phyloP scores from a whole-genome alignment of 2,888 invertebrate species.

The Isotomurus palustris region DNA sequence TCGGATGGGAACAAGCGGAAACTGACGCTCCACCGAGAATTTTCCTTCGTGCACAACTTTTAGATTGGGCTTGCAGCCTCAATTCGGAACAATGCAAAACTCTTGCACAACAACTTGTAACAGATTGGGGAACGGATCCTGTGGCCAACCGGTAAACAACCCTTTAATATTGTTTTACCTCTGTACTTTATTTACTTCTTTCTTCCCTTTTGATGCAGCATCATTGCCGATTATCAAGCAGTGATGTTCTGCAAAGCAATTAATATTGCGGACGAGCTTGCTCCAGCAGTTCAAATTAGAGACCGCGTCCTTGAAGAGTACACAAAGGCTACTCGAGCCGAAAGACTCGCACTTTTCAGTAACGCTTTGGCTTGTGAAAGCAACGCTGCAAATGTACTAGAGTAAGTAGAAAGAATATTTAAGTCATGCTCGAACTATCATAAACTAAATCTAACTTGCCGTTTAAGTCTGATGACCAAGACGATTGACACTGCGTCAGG shows the following conservation, averaged over 20 bases:
- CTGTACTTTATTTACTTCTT: too few species aligned
- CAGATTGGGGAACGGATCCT: too few species aligned
- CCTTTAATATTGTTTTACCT: too few species aligned
- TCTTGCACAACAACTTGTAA: too few species aligned
- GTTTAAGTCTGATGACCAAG: too few species aligned
- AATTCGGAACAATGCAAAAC: slow-evolving; percentile 9
- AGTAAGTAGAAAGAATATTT: too few species aligned
- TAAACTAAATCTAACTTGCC: neutral
- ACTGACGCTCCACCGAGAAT: slow-evolving; percentile 9
- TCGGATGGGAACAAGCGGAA: slow-evolving; percentile 6
- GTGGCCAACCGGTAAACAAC: too few species aligned
- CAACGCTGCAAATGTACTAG: too few species aligned
- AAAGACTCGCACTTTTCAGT: neutral
- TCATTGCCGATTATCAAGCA: slow-evolving; percentile 26
- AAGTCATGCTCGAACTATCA: too few species aligned
- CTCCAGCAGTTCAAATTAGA: neutral
- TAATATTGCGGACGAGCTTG: neutral
- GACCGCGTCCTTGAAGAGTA: neutral
- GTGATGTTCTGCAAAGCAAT: slow-evolving; percentile 23
- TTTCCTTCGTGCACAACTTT: slow-evolving; percentile 17
- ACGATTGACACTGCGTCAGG: too few species aligned
- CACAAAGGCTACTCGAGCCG: neutral
- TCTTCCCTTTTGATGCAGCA: too few species aligned
- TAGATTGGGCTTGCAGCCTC: slow-evolving; percentile 32
- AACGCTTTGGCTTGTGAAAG: slow-evolving; percentile 13